These are phyloP conservation scores for Eumacrocentrus americanus DNA, from an alignment of 2,888 invertebrate species.

Conservation along the genomic window DNA sequence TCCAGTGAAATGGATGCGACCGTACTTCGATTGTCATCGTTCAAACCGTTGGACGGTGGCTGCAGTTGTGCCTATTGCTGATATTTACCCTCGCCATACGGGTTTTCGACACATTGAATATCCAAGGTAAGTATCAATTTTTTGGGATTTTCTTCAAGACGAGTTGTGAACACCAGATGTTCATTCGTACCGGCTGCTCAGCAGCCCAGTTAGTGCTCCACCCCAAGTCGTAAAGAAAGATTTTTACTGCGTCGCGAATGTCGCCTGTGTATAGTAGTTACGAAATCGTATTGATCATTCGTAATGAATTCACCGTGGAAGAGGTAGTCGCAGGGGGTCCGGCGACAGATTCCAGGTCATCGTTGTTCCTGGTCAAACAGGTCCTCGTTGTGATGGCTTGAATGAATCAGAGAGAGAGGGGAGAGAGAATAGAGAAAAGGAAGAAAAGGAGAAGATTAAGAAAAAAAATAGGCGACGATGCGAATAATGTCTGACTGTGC, in stretches of 20 bases:
- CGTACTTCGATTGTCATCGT: conserved; percentile 95
- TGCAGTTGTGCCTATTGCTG: conserved; percentile 93
- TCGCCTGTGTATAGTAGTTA: neutral
- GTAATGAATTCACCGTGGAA: conserved; percentile 30
- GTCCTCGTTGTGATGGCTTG: conserved; percentile 20
- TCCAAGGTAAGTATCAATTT: conserved; percentile 75
- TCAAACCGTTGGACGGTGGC: conserved; percentile 96
- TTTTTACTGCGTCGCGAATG: conserved; percentile 10
- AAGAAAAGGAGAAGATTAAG: neutral
- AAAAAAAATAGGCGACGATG: conserved; percentile 8
- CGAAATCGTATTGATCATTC: conserved; percentile 4
- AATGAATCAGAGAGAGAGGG: neutral
- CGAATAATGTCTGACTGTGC: conserved; percentile 28
- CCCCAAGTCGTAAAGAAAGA: conserved; percentile 14
- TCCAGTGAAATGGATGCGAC: conserved; percentile 92
- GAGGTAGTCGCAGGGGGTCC: conserved; percentile 24
- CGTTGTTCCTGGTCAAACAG: conserved; percentile 34
- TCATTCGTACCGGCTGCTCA: conserved; percentile 8
- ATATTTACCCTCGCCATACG: conserved; percentile 93
- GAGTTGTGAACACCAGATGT: conserved; percentile 20
- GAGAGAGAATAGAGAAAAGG: conserved; percentile 1
- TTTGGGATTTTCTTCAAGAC: conserved; percentile 15
- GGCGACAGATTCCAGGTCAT: conserved; percentile 18
- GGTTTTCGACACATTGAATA: conserved; percentile 92
- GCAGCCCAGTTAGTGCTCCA: neutral